phyloP scores from a whole-genome alignment of 2,888 invertebrate genomes.

The Acrobasis suavella region DNA sequence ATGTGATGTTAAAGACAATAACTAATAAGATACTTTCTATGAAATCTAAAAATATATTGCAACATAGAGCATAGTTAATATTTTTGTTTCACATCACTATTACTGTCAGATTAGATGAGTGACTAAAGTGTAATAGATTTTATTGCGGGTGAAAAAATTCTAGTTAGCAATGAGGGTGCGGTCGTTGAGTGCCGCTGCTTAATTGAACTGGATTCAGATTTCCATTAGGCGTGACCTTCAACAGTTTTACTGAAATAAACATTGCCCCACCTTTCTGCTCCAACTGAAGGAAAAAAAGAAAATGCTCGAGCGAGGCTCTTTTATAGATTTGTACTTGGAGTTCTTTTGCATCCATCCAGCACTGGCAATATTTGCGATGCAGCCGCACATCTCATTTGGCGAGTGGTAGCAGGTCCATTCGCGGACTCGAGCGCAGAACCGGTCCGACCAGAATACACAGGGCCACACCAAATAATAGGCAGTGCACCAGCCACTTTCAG shows the following conservation, averaged over 20 bases:
- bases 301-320: background rate
- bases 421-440: slow-evolving; percentile 69
- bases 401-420: slow-evolving; percentile 75
- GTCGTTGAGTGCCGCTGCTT: slow-evolving; percentile 42
- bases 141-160: slow-evolving; percentile 27
- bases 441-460: slow-evolving; percentile 76
- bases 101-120: background rate
- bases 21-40: too few relatives aligned
- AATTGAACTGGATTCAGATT: slow-evolving; percentile 58
- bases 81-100: background rate
- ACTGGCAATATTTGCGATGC: slow-evolving; percentile 61
- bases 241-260: slow-evolving; percentile 42
- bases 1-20: too few relatives aligned
- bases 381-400: slow-evolving; percentile 73
- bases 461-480: slow-evolving; percentile 67
- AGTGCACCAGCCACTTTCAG: slow-evolving; percentile 49
- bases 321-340: slow-evolving; percentile 28
- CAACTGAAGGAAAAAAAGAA: background rate
- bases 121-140: slow-evolving; percentile 22
- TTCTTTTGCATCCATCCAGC: slow-evolving; percentile 45
- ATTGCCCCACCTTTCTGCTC: slow-evolving; percentile 49
- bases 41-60: too few relatives aligned
- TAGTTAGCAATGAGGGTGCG: slow-evolving; percentile 39
- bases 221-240: slow-evolving; percentile 60
- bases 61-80: background rate